phyloP scores from a whole-genome alignment of 2,888 invertebrate genomes.

The Orgyia antiqua region DNA sequence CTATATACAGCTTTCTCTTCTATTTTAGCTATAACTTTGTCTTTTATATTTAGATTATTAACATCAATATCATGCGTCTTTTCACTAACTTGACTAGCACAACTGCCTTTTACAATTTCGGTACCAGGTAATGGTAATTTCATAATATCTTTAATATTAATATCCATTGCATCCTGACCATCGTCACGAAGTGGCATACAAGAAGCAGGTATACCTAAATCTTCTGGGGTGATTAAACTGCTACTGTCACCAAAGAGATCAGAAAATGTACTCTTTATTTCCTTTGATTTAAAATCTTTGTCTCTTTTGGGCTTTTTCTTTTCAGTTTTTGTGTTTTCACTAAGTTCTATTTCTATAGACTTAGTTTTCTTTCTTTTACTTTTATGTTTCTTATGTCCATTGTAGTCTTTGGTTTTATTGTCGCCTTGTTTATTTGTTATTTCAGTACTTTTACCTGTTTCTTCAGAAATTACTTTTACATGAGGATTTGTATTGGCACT shows the following conservation, averaged over 20 bases:
- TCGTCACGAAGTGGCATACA: conserved; percentile 51
- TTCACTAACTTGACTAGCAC: not conserved
- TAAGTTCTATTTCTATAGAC: conserved; percentile 19
- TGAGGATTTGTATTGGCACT: not conserved
- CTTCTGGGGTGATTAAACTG: conserved; percentile 65
- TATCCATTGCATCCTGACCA: conserved; percentile 50
- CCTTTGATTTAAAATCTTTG: conserved; percentile 25
- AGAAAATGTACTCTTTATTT: conserved; percentile 42
- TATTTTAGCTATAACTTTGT: conserved; percentile 3
- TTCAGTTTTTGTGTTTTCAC: conserved; percentile 12
- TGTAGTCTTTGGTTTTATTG: conserved; percentile 11
- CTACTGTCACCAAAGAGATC: conserved; percentile 64
- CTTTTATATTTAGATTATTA: conserved; percentile 1
- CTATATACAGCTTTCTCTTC: conserved; percentile 5
- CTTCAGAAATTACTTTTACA: not conserved
- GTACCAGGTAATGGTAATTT: not conserved
- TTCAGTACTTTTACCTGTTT: not conserved
- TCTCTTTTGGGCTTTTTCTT: conserved; percentile 29
- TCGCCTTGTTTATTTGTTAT: conserved; percentile 2
- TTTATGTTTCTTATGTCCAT: conserved; percentile 29
- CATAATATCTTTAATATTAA: conserved; percentile 17
- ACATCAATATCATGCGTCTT: not conserved
- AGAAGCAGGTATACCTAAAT: conserved; percentile 43
- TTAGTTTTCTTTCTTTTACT: conserved; percentile 31
- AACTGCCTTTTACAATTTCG: not conserved